A percentile compares a stretch with the other conserved stretches of the same genome.
Evolutionary conservation across 2,797 vertebrate species (phyloP).

Genomic region (Crocodylus rhombifer): DNA sequence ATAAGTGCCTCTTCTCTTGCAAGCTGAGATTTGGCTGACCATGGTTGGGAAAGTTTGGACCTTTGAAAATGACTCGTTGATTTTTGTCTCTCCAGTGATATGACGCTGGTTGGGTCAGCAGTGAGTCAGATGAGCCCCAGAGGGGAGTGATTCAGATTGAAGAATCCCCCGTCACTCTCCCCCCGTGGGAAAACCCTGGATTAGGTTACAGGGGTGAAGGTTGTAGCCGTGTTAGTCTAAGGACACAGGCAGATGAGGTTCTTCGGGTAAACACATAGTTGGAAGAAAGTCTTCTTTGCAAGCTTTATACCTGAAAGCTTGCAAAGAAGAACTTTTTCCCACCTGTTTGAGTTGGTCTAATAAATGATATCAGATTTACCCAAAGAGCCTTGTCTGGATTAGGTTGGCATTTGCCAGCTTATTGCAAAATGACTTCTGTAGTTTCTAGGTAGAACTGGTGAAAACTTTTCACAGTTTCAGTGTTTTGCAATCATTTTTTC

Average conservation of each 20-base stretch:
- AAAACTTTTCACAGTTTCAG: not conserved
- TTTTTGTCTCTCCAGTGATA: not conserved
- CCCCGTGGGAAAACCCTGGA: slow-evolving; percentile 39
- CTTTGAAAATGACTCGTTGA: not conserved
- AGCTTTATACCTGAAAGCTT: too few species aligned
- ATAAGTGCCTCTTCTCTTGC: not conserved
- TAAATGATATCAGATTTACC: too few species aligned
- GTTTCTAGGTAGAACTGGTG: not conserved
- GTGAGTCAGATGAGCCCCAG: not conserved
- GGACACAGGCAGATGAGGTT: too few species aligned
- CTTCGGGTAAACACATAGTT: too few species aligned
- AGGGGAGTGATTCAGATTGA: not conserved
- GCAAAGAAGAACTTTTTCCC: too few species aligned
- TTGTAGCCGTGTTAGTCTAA: too few species aligned
- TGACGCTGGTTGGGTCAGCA: slow-evolving; percentile 3
- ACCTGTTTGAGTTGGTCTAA: too few species aligned
- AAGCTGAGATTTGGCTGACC: not conserved
- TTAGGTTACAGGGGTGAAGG: not conserved
- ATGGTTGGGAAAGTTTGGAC: not conserved
- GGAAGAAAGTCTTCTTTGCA: too few species aligned
- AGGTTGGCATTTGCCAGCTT: slow-evolving; percentile 13
- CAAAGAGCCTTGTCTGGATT: not conserved
- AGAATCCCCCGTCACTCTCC: not conserved
- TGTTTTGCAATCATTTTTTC: not conserved
- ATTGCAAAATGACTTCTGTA: not conserved